Evolutionary conservation across 1,140 invertebrate genomes (phyloP).

Genomic region (Cherax destructor): DNA sequence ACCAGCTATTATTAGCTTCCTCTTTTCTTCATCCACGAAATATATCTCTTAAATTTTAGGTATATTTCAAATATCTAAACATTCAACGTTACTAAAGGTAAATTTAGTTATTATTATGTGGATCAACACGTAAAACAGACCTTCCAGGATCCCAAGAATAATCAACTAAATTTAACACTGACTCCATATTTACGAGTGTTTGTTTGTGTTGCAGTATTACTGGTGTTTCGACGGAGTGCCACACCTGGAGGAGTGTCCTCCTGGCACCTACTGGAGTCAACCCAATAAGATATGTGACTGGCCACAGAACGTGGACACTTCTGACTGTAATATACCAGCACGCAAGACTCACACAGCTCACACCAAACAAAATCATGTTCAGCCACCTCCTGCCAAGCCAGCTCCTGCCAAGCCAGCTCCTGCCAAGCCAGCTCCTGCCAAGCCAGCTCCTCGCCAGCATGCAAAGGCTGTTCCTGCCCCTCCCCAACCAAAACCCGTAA

Average conservation of each 20-base stretch:
- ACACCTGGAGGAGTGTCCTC: constrained; percentile 72
- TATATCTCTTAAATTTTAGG: too few species aligned
- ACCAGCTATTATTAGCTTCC: too few species aligned
- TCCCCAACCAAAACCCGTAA: background rate
- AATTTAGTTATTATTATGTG: too few species aligned
- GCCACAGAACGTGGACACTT: constrained; percentile 69
- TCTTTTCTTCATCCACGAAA: too few species aligned
- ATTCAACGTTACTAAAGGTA: too few species aligned
- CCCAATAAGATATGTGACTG: constrained; percentile 67
- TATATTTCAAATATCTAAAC: too few species aligned
- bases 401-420: background rate
- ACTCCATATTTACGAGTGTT: too few species aligned
- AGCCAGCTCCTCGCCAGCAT: background rate
- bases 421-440: background rate
- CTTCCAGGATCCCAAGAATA: too few species aligned
- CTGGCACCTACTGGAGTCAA: constrained; percentile 73
- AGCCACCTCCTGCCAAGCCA: background rate
- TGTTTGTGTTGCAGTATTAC: constrained; percentile 72
- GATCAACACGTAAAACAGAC: too few species aligned
- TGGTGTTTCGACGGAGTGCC: constrained; percentile 74
- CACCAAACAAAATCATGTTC: background rate
- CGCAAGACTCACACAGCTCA: background rate
- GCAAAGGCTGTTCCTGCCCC: background rate
- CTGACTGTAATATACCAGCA: constrained; percentile 56
- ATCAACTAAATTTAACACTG: too few species aligned